These are phyloP conservation scores for Simalia tracyae DNA, from an alignment of 2,797 vertebrate genomes.

Conservation along the genomic window DNA sequence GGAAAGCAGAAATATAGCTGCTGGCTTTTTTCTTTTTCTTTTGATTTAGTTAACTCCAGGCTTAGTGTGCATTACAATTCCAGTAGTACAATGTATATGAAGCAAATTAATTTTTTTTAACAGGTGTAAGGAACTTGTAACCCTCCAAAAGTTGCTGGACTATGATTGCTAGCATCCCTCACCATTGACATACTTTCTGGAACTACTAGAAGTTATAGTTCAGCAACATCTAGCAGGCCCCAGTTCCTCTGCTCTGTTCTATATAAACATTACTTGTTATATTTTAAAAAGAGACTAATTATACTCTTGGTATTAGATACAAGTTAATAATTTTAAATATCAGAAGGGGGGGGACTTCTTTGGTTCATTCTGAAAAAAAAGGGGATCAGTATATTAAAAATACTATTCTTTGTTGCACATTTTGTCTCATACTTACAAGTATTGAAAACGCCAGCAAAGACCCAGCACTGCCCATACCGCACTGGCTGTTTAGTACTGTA, in stretches of 20 bases:
- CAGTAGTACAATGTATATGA: not conserved
- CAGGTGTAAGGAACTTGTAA: not conserved
- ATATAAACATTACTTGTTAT: not conserved
- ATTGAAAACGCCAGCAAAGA: conserved; percentile 95
- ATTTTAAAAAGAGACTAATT: not conserved
- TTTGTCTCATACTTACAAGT: conserved; percentile 82
- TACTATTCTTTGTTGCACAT: not conserved
- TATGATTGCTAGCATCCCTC: not conserved
- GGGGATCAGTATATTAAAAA: not conserved
- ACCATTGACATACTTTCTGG: not conserved
- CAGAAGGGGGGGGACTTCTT: not conserved
- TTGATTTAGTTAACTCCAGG: not conserved
- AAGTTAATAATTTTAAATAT: not conserved
- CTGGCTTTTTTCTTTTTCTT: no score
- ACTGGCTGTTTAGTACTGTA: conserved; percentile 77
- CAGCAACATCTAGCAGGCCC: not conserved
- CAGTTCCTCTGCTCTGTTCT: not conserved
- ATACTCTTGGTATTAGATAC: not conserved
- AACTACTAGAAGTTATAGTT: not conserved
- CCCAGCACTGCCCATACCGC: conserved; percentile 94
- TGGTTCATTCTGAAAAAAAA: not conserved
- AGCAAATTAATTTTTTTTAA: not conserved
- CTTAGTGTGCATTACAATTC: not conserved
- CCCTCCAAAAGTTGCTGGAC: not conserved
- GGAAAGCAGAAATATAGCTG: not conserved